Evolutionary conservation across 1,140 invertebrate species (phyloP), one percentile per base, ranked within the genome.

Genomic region (Octopus sinensis): DNA sequence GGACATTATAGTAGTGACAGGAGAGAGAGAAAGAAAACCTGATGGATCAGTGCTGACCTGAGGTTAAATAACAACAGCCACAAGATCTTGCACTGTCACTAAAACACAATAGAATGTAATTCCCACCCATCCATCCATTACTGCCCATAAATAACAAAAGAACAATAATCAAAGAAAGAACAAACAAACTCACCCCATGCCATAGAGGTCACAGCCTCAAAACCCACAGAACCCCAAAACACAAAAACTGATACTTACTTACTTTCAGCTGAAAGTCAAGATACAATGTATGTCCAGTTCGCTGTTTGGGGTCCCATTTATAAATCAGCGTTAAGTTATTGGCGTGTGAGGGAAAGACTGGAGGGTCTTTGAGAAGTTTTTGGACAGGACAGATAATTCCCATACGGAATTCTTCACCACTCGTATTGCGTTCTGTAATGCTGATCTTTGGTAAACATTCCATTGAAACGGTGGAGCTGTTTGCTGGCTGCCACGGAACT

Each of bases 241-340:
- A 43, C 30, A 43, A 43, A 43, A 43, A 43, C 30, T 43, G 76
- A 77, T 77, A 77, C 76, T 77, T 77, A 77, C 76, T 77, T 77
- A 77, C 76, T 77, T 77, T 77, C 43, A 43, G 76, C 23, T 77
- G 76, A 77, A 77, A 77, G 76, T 77, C 76, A 77, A 77, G 23
- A 53, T 77, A 77, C 43, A 77, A 77, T 10, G 76, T 77, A 77
- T 43, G 52, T 77, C 76, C 76, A 77, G 23, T 77, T 17, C 52
- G 52, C 76, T 53, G 76, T 51, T 51, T 12, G 43, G 76, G 76
- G 13, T 52, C 76, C 76, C 76, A 77, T 53, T 77, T 51, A 77
- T 77, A 77, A 17, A 77, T 51, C 23, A 77, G 43, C 13, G 76
- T 77, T 77, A 77, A 53, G 52, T 52, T 52, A 53, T 53, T 77